These are phyloP conservation scores for Anhinga anhinga DNA, from an alignment of 2,113 vertebrate genomes.

Conservation along the genomic window DNA sequence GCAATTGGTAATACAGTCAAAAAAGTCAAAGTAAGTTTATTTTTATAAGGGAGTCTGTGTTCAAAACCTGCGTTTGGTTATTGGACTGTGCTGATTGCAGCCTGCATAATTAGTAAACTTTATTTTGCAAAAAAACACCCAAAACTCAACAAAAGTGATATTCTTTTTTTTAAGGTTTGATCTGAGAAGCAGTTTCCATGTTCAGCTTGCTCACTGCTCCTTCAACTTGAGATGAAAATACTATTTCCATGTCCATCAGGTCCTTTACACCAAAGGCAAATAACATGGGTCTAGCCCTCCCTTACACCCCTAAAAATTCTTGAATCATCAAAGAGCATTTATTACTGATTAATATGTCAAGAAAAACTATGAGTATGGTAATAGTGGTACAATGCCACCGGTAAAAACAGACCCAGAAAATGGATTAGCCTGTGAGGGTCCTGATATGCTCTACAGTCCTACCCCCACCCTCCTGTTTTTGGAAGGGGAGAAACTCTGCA, in stretches of 20 bases:
- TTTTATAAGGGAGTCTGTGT: not conserved
- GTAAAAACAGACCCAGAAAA: not conserved
- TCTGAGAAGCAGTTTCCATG: not conserved
- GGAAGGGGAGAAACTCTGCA: not conserved
- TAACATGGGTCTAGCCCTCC: not conserved
- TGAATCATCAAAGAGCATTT: not conserved
- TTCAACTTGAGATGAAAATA: not conserved
- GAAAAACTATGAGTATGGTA: not conserved
- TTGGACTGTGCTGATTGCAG: not conserved
- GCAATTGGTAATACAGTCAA: not conserved
- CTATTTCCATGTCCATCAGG: not conserved
- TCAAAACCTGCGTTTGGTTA: not conserved
- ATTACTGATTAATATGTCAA: not conserved
- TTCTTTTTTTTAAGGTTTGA: not conserved
- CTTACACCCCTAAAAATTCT: not conserved
- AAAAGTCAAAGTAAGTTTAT: not conserved
- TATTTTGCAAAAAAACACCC: not conserved
- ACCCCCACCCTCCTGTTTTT: not conserved
- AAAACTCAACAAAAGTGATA: not conserved
- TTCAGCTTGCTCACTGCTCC: not conserved
- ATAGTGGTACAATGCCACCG: not conserved
- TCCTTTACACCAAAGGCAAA: not conserved
- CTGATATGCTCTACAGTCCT: not conserved
- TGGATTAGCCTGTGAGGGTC: fast-evolving
- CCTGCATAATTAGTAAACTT: not conserved